These are phyloP conservation scores for mouse (Mus musculus) DNA, from an alignment of 2,113 vertebrate species.

Conservation along the genomic window GRCm39 chr1:21610001-21610500, in stretches of 20 bases:
- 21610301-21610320: background rate
- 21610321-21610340: background rate
- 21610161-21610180: slow-evolving; percentile 7
- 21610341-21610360: background rate
- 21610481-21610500: background rate
- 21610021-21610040: background rate
- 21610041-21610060: background rate
- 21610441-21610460: background rate
- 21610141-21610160: background rate
- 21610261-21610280: background rate
- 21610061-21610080: background rate
- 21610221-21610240: background rate
- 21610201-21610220: background rate
- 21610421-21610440: background rate
- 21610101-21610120: background rate
- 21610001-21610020: background rate
- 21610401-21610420: background rate
- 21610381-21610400: background rate
- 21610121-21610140: slow-evolving; percentile 8
- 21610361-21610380: background rate
- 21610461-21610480: background rate
- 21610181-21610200: slow-evolving; percentile 18
- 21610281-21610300: background rate
- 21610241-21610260: background rate
- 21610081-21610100: background rate